Evolutionary conservation across 2,888 invertebrate genomes (phyloP).

Genomic region (Spilarctia lutea): DNA sequence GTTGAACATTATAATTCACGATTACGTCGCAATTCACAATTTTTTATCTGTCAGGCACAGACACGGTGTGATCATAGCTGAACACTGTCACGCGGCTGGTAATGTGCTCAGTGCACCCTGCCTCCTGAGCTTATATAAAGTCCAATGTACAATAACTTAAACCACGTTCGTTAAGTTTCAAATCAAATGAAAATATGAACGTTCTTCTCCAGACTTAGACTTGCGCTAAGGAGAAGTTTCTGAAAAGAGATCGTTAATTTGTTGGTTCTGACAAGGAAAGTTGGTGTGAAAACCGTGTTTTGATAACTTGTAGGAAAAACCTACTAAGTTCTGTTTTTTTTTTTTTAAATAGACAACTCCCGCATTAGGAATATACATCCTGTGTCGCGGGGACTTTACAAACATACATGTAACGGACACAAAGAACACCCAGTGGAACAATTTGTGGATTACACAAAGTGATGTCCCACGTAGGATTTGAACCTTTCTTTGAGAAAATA

Average conservation of each 20-base stretch:
- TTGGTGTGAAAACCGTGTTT: neutral
- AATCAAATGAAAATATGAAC: neutral
- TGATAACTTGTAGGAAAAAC: too few species aligned
- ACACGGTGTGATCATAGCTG: constrained; percentile 17
- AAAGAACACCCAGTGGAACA: too few species aligned
- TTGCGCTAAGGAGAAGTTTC: neutral
- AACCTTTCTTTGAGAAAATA: too few species aligned
- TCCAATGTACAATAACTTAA: neutral
- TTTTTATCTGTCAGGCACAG: constrained; percentile 34
- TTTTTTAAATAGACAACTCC: too few species aligned
- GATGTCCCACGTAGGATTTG: too few species aligned
- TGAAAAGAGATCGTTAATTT: neutral
- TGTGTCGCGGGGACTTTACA: too few species aligned
- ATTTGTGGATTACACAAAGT: too few species aligned
- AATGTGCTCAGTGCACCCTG: constrained; percentile 20
- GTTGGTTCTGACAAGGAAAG: neutral
- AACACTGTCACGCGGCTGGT: constrained; percentile 21
- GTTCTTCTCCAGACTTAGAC: neutral
- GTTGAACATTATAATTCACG: neutral
- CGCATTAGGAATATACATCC: too few species aligned
- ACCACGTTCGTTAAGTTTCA: neutral
- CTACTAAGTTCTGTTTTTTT: too few species aligned
- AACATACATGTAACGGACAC: too few species aligned
- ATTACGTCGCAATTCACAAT: constrained; percentile 33
- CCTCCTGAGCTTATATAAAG: neutral